Evolutionary conservation across 2,797 vertebrate species (phyloP).

Genomic region (Pelochelys cantorii): DNA sequence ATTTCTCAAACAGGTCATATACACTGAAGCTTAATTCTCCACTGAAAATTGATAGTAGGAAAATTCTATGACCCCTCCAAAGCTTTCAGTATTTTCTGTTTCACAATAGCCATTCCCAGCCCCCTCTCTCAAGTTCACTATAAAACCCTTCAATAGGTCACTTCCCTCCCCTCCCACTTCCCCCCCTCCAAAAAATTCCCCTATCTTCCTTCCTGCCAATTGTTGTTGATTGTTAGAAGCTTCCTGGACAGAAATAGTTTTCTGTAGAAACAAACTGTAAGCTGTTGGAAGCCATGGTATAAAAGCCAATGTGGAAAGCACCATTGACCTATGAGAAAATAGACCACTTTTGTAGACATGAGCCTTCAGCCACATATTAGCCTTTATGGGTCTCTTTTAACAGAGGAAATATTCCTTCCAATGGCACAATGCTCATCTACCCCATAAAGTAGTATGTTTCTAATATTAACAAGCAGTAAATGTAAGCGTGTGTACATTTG

Average conservation of each 20-base stretch:
- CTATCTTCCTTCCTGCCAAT: conserved; percentile 45
- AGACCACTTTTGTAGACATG: conserved; percentile 16
- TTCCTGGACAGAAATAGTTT: conserved; percentile 37
- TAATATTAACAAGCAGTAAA: neutral
- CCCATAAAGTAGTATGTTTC: neutral
- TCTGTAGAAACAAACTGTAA: conserved; percentile 46
- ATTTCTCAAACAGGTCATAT: conserved; percentile 8
- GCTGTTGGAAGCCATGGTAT: neutral
- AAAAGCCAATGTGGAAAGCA: conserved; percentile 16
- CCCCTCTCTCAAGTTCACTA: neutral
- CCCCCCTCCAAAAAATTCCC: conserved; percentile 9
- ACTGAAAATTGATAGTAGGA: conserved; percentile 48
- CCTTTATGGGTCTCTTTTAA: conserved; percentile 35
- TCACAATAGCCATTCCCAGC: neutral
- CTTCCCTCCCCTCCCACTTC: conserved; percentile 32
- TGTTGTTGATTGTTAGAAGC: conserved; percentile 43
- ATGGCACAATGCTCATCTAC: neutral
- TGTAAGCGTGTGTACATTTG: neutral
- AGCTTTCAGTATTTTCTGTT: conserved; percentile 23
- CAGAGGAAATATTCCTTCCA: neutral
- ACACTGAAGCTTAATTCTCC: conserved; percentile 11
- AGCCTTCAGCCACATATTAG: neutral
- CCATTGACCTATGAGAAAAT: conserved; percentile 50
- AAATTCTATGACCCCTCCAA: conserved; percentile 18
- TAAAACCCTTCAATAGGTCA: conserved; percentile 23